Percentiles rank a stretch among this genome's conserved stretches.
phyloP scores from a whole-genome alignment of 2,888 invertebrate species.

The Zygothrica quintamaculata region DNA sequence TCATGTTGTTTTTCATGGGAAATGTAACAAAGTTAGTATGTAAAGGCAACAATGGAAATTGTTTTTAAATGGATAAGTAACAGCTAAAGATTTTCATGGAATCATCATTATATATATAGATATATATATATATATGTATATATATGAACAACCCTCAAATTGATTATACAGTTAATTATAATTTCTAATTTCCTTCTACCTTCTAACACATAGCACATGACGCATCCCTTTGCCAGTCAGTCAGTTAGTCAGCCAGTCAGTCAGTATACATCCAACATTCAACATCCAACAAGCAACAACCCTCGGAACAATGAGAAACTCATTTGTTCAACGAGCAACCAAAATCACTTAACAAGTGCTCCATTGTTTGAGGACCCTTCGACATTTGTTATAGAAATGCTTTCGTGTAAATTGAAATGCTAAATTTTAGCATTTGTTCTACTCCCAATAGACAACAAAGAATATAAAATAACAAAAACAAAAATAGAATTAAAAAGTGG shows the following conservation, averaged over 20 bases:
- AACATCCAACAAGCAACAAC: background rate
- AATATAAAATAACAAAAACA: background rate
- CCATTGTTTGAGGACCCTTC: constrained; percentile 15
- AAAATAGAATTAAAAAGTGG: background rate
- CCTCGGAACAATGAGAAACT: constrained; percentile 23
- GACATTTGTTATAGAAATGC: constrained; percentile 13
- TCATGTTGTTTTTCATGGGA: too few species aligned
- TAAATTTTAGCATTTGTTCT: constrained; percentile 20
- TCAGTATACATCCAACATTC: too few species aligned
- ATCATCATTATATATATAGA: too few species aligned
- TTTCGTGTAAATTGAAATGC: constrained; percentile 35
- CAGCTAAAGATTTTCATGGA: too few species aligned
- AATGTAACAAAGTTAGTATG: too few species aligned
- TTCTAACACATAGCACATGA: background rate
- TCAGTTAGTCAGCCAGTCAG: too few species aligned
- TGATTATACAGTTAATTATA: constrained; percentile 26
- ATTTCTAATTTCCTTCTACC: constrained; percentile 11
- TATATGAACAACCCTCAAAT: constrained; percentile 16
- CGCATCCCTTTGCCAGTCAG: constrained; percentile 1
- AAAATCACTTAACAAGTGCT: constrained; percentile 38
- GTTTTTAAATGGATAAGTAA: too few species aligned
- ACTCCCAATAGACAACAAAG: background rate
- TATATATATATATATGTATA: background rate
- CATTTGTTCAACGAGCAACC: constrained; percentile 13
- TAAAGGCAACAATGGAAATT: too few species aligned